Evolutionary conservation across 2,797 vertebrate genomes (phyloP), one percentile per base, ranked within the genome.

Genomic region (Clarias pachynema): DNA sequence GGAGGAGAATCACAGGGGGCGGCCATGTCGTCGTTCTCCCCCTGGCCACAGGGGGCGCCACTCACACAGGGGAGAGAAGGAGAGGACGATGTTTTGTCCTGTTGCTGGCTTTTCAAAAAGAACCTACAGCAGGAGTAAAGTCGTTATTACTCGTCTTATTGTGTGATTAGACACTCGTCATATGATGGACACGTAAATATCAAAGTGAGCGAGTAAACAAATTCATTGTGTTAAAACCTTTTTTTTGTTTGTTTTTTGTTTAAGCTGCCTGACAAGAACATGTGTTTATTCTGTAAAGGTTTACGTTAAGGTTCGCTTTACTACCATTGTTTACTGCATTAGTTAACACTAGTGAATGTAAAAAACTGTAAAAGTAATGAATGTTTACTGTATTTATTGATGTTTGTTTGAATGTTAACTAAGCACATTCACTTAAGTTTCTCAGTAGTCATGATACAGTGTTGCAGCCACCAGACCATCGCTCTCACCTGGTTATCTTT

Each of bases 101-200:
- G 94, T 79, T 94, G 94, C 89, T 94, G 95, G 56, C 94, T 94
- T 85, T 92, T 93, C 34, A 91, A 86, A 86, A 95, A 94, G 87
- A 97, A 73, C 2, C 97, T 98, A 89, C 63, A 91, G 10, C 49
- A 37, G 80, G 14, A n/a, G 31, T 57, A 7, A 81, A 24, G 49
- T 56, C 20, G 24, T 59, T 37, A 34, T 56, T 26, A 15, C 15
- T 5, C 15, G 24, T 15, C 22, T 22, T 12, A 49, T 49, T 49
- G 44, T 60, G 31, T 0, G 0, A 37, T 77, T 34, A 34, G 20
- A 59, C n/a, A 34, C 44, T 49, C 10, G 6, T 22, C 31, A 22
- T 14, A 34, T 78, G 8, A 24, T 0, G 3, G 72, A 57, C 7
- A 7, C 24, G 44, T 44, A 44, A 44, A 44, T 44, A 44, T 44